These are phyloP conservation scores for Oryzias dopingdopingensis DNA, from an alignment of 2,797 vertebrate species.

Conservation along the genomic window DNA sequence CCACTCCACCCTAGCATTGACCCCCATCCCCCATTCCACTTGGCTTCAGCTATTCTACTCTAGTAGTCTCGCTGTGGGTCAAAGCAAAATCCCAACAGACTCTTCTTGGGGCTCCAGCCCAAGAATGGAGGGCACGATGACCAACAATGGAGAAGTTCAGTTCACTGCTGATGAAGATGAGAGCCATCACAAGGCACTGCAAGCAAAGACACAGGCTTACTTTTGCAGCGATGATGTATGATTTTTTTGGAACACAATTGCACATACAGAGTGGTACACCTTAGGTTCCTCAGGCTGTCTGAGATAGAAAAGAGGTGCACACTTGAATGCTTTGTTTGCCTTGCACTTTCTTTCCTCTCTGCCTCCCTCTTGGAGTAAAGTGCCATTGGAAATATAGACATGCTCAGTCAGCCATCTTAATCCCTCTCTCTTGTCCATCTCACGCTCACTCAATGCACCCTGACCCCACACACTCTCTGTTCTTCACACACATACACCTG, in stretches of 20 bases:
- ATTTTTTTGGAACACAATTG: slow-evolving; percentile 25
- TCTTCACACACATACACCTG: slow-evolving; percentile 41
- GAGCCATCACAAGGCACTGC: slow-evolving; percentile 25
- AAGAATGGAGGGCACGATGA: slow-evolving; percentile 62
- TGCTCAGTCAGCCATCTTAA: slow-evolving; percentile 84
- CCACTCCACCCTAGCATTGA: slow-evolving; percentile 21
- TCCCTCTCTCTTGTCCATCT: slow-evolving; percentile 78
- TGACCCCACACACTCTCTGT: slow-evolving; percentile 68
- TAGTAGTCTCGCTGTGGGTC: slow-evolving; percentile 60
- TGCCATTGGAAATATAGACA: slow-evolving; percentile 78
- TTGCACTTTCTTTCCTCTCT: slow-evolving; percentile 51
- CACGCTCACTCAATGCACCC: slow-evolving; percentile 78
- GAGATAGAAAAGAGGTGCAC: slow-evolving; percentile 36
- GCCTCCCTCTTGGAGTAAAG: slow-evolving; percentile 66
- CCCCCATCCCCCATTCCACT: slow-evolving; percentile 45
- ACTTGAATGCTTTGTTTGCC: slow-evolving; percentile 68
- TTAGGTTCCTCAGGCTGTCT: slow-evolving; percentile 35
- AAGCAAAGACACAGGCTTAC: slow-evolving; percentile 14
- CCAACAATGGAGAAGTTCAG: slow-evolving; percentile 49
- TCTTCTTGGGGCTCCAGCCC: slow-evolving; percentile 58
- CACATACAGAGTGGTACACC: slow-evolving; percentile 32
- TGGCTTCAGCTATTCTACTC: slow-evolving; percentile 64
- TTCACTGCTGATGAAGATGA: slow-evolving; percentile 34
- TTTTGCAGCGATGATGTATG: slow-evolving; percentile 21
- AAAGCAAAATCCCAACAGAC: slow-evolving; percentile 63